A percentile compares a stretch with the other conserved stretches of the same genome.
Evolutionary conservation across 2,888 invertebrate genomes (phyloP).

Genomic region (Pantelozetes paolii): DNA sequence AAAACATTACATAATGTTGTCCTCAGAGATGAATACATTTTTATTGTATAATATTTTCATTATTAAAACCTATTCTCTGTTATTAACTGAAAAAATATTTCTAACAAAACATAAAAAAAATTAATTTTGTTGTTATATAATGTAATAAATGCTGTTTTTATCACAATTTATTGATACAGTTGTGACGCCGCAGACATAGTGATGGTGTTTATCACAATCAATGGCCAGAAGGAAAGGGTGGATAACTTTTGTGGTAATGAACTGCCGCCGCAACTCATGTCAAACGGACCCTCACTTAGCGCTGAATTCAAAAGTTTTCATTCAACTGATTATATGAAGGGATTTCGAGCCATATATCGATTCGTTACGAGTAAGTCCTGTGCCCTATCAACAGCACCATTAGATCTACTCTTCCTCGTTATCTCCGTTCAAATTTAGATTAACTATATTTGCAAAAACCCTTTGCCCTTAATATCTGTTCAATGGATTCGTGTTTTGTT

Average conservation of each 20-base stretch:
- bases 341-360: conserved; percentile 80
- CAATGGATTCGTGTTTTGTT: neutral
- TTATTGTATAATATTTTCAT: neutral
- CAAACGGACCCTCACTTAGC: conserved; percentile 77
- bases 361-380: conserved; percentile 78
- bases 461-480: neutral
- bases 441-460: conserved; percentile 21
- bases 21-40: conserved; percentile 7
- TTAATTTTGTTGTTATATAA: neutral
- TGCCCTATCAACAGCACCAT: neutral
- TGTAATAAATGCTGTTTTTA: neutral
- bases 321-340: conserved; percentile 72
- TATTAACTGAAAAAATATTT: neutral
- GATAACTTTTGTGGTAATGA: conserved; percentile 80
- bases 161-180: conserved; percentile 55
- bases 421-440: conserved; percentile 22
- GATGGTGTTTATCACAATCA: conserved; percentile 73
- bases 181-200: conserved; percentile 74
- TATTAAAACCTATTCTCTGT: neutral
- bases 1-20: conserved; percentile 5
- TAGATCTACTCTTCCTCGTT: neutral
- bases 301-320: conserved; percentile 61
- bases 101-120: neutral
- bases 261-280: conserved; percentile 84
- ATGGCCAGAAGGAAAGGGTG: conserved; percentile 76